phyloP scores from a whole-genome alignment of 1,140 invertebrate genomes.

The Hormaphis cornu region DNA sequence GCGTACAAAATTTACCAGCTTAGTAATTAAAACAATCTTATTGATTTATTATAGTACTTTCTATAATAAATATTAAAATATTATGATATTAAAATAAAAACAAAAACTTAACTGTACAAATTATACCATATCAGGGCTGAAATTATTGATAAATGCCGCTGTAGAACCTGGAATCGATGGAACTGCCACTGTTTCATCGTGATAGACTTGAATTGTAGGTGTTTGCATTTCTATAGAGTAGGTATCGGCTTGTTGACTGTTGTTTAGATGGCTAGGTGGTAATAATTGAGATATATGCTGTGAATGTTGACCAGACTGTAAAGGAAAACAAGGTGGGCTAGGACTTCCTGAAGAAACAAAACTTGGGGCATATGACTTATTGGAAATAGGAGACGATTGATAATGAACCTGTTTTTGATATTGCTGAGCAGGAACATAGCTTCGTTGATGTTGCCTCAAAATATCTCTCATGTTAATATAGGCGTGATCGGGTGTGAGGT shows the following conservation, averaged over 20 bases:
- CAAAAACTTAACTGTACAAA: not conserved
- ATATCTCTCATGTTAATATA: slow-evolving; percentile 19
- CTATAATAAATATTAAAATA: not conserved
- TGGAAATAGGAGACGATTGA: not conserved
- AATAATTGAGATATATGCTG: not conserved
- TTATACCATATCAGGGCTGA: not conserved
- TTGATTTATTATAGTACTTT: not conserved
- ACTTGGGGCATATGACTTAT: not conserved
- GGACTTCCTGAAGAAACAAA: slow-evolving; percentile 6
- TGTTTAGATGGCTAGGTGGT: not conserved
- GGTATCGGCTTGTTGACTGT: not conserved
- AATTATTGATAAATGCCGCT: not conserved
- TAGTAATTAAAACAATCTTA: not conserved
- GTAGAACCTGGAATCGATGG: not conserved
- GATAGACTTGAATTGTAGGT: not conserved
- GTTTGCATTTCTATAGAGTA: not conserved
- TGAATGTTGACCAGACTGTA: not conserved
- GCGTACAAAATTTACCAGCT: not conserved
- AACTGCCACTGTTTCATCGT: not conserved
- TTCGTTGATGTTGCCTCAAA: not conserved
- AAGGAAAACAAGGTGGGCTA: not conserved
- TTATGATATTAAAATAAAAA: not conserved
- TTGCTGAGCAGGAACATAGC: not conserved
- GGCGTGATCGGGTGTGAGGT: slow-evolving; percentile 20
- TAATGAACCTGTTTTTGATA: not conserved